Percentiles rank a stretch among this genome's conserved stretches.
These are phyloP conservation scores for Anguilla obscura DNA, from an alignment of 2,797 vertebrate species.

Conservation along the genomic window DNA sequence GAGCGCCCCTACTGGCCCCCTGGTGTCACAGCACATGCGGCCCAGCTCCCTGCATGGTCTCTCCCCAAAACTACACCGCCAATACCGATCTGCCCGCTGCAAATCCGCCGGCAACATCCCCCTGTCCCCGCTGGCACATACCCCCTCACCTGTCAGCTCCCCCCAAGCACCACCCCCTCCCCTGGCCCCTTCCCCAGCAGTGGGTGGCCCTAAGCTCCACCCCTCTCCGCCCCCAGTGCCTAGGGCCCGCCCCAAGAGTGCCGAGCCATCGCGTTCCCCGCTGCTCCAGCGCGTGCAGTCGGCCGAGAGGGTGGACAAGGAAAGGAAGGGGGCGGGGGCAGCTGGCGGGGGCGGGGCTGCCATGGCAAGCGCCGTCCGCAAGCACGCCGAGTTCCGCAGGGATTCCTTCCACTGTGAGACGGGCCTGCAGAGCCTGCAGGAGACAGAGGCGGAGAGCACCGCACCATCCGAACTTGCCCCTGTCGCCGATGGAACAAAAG, in stretches of 20 bases:
- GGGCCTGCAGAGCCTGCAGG: conserved; percentile 83
- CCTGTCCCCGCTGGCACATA: conserved; percentile 87
- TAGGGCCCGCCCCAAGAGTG: conserved; percentile 86
- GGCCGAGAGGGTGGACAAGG: conserved; percentile 85
- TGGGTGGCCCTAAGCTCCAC: conserved; percentile 87
- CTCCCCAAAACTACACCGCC: conserved; percentile 88
- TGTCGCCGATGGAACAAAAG: conserved; percentile 78
- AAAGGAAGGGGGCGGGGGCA: conserved; percentile 74
- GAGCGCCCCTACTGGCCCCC: conserved; percentile 81
- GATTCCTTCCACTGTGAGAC: conserved; percentile 84
- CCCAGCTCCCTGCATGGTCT: conserved; percentile 80
- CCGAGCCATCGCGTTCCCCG: conserved; percentile 86
- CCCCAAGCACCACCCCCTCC: conserved; percentile 83
- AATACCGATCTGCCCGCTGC: conserved; percentile 90
- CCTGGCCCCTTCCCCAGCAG: conserved; percentile 77
- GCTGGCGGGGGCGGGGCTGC: conserved; percentile 47
- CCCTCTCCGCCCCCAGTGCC: conserved; percentile 83
- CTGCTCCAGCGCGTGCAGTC: conserved; percentile 91
- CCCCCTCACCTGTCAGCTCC: conserved; percentile 76
- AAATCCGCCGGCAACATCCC: conserved; percentile 93
- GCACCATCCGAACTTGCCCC: conserved; percentile 47
- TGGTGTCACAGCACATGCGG: conserved; percentile 69
- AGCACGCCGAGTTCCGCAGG: conserved; percentile 86
- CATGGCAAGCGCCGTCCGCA: conserved; percentile 66
- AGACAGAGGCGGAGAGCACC: conserved; percentile 81